phyloP scores from a whole-genome alignment of 2,888 invertebrate genomes.

The Heterodera filipjevi region DNA sequence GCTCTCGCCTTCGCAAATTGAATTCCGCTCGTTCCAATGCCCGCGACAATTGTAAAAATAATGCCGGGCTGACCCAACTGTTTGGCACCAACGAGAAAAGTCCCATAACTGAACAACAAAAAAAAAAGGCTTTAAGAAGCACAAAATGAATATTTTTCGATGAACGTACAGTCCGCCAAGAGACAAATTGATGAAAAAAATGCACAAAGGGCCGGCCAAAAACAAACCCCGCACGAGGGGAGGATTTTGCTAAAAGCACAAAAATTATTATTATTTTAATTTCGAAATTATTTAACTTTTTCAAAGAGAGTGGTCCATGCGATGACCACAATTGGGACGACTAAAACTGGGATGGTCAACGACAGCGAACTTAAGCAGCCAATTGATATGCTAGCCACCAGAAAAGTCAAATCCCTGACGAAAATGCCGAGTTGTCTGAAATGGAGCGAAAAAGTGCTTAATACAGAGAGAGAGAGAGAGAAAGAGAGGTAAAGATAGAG shows the following conservation, averaged over 20 bases:
- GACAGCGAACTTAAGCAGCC: slow-evolving; percentile 22
- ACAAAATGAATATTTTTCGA: not conserved
- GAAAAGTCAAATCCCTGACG: slow-evolving; percentile 27
- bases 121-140: not conserved
- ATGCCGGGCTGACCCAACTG: slow-evolving; percentile 24
- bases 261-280: not conserved
- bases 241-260: slow-evolving; percentile 7
- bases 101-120: slow-evolving; percentile 22
- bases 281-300: slow-evolving; percentile 5
- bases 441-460: not conserved
- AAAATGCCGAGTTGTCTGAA: slow-evolving; percentile 31
- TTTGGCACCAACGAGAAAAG: slow-evolving; percentile 28
- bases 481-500: too few relatives aligned
- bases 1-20: slow-evolving; percentile 30
- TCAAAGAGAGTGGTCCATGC: slow-evolving; percentile 32
- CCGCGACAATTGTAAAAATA: slow-evolving; percentile 33
- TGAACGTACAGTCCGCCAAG: slow-evolving; percentile 26
- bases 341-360: slow-evolving; percentile 27
- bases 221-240: slow-evolving; percentile 13
- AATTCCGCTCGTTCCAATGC: slow-evolving; percentile 32
- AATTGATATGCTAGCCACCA: slow-evolving; percentile 27
- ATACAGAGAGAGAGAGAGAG: too few relatives aligned
- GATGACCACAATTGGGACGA: slow-evolving; percentile 27
- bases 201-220: slow-evolving; percentile 30
- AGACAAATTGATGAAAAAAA: slow-evolving; percentile 30